phyloP scores from a whole-genome alignment of 1,140 invertebrate genomes.

The Saccostrea echinata region DNA sequence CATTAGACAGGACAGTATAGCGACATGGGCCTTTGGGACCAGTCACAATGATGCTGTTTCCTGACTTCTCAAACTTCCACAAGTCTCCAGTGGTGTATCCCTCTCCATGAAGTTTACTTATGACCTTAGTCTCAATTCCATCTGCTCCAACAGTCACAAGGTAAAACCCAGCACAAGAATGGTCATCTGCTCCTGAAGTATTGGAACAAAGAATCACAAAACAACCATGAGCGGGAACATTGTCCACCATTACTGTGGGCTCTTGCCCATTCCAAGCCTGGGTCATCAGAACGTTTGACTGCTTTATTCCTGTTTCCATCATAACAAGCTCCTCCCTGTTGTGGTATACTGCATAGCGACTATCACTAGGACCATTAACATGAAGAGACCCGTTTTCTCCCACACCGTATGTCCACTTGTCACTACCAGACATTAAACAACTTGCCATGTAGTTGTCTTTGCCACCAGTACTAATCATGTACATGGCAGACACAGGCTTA shows the following conservation, averaged over 20 bases:
- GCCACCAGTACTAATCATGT: slow-evolving; percentile 63
- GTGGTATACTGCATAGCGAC: slow-evolving; percentile 61
- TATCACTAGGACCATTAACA: slow-evolving; percentile 49
- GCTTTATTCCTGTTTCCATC: background rate
- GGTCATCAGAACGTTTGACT: slow-evolving; percentile 47
- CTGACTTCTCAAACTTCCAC: slow-evolving; percentile 62
- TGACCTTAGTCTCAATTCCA: slow-evolving; percentile 14
- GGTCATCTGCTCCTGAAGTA: slow-evolving; percentile 64
- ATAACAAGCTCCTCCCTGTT: slow-evolving; percentile 59
- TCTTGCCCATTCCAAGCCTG: slow-evolving; percentile 57
- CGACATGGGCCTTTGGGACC: slow-evolving; percentile 67
- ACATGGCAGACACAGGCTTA: slow-evolving; percentile 43
- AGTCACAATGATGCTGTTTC: slow-evolving; percentile 44
- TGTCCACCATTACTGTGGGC: slow-evolving; percentile 44
- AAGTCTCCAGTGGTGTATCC: slow-evolving; percentile 55
- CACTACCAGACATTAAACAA: slow-evolving; percentile 61
- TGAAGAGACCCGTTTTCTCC: slow-evolving; percentile 46
- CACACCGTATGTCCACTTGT: slow-evolving; percentile 63
- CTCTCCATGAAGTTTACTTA: slow-evolving; percentile 50
- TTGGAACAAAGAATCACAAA: slow-evolving; percentile 68
- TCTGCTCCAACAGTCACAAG: slow-evolving; percentile 44
- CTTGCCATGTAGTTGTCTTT: slow-evolving; percentile 59
- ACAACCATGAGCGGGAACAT: slow-evolving; percentile 45
- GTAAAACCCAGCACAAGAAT: slow-evolving; percentile 63
- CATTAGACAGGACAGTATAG: slow-evolving; percentile 65